These are phyloP conservation scores for Parnassius mnemosyne DNA, from an alignment of 2,888 invertebrate genomes.

Conservation along the genomic window DNA sequence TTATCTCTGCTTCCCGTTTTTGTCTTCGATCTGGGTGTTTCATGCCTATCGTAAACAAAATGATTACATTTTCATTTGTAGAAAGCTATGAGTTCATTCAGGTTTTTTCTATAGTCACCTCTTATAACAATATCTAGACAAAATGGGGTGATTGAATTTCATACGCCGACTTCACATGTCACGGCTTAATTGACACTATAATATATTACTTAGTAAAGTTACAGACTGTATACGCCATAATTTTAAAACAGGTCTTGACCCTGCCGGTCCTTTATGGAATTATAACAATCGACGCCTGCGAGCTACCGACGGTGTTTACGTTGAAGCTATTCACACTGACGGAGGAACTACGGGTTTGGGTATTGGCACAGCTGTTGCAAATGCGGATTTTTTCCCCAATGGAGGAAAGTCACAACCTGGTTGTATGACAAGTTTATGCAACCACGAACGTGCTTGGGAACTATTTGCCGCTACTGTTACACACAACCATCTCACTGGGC, in stretches of 20 bases:
- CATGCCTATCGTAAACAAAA: too few relatives aligned
- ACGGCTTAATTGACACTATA: too few relatives aligned
- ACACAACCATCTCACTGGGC: slow-evolving; percentile 53
- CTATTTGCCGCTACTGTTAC: slow-evolving; percentile 55
- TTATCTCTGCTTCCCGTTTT: too few relatives aligned
- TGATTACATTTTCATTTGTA: too few relatives aligned
- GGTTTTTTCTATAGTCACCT: too few relatives aligned
- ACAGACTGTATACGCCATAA: not conserved
- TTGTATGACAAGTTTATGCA: slow-evolving; percentile 51
- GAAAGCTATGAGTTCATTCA: too few relatives aligned
- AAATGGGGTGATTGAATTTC: too few relatives aligned
- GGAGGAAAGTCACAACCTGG: slow-evolving; percentile 70
- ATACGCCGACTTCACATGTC: too few relatives aligned
- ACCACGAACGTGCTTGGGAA: slow-evolving; percentile 61
- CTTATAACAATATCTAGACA: too few relatives aligned
- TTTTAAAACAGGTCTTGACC: slow-evolving; percentile 52
- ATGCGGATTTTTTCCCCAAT: slow-evolving; percentile 82
- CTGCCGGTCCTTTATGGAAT: slow-evolving; percentile 59
- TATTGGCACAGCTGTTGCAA: slow-evolving; percentile 70
- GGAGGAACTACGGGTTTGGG: slow-evolving; percentile 66
- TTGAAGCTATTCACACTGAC: slow-evolving; percentile 69
- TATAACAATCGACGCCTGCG: slow-evolving; percentile 40
- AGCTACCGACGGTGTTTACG: slow-evolving; percentile 56
- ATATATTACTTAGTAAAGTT: too few relatives aligned
- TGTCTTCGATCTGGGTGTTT: too few relatives aligned